Evolutionary conservation across 2,113 vertebrate species (phyloP).

Genomic region (Psephotus haematonotus): DNA sequence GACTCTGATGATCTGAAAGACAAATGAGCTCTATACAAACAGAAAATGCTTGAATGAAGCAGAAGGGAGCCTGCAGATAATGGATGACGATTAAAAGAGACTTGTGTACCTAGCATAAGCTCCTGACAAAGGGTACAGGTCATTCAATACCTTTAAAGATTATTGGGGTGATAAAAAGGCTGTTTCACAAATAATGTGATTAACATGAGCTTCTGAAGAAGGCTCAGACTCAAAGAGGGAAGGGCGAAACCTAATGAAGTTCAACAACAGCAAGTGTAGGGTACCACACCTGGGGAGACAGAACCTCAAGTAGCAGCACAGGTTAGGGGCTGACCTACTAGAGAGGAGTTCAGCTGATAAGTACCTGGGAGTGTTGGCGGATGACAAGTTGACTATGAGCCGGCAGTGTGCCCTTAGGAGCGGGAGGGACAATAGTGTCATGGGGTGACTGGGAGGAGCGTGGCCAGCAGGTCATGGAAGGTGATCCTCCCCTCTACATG

Average conservation of each 20-base stretch:
- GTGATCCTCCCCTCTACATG: not conserved
- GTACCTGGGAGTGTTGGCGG: not conserved
- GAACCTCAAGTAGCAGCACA: not conserved
- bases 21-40: slow-evolving; percentile 17
- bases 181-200: slow-evolving; percentile 57
- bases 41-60: not conserved
- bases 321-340: not conserved
- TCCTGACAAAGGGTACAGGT: slow-evolving; percentile 7
- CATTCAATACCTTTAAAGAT: slow-evolving; percentile 22
- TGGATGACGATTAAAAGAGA: not conserved
- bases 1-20: slow-evolving; percentile 21
- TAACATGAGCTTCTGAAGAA: slow-evolving; percentile 47
- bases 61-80: not conserved
- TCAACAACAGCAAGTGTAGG: not conserved
- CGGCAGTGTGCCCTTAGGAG: not conserved
- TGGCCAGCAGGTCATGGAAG: not conserved
- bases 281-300: not conserved
- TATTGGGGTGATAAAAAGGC: slow-evolving; percentile 13
- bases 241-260: not conserved
- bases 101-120: not conserved
- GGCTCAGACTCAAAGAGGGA: slow-evolving; percentile 33
- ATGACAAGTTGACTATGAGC: not conserved
- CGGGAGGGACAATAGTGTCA: not conserved
- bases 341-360: not conserved
- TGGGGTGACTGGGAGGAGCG: not conserved